These are phyloP conservation scores for Hylaeus anthracinus DNA, from an alignment of 1,140 invertebrate species.

Conservation along the genomic window DNA sequence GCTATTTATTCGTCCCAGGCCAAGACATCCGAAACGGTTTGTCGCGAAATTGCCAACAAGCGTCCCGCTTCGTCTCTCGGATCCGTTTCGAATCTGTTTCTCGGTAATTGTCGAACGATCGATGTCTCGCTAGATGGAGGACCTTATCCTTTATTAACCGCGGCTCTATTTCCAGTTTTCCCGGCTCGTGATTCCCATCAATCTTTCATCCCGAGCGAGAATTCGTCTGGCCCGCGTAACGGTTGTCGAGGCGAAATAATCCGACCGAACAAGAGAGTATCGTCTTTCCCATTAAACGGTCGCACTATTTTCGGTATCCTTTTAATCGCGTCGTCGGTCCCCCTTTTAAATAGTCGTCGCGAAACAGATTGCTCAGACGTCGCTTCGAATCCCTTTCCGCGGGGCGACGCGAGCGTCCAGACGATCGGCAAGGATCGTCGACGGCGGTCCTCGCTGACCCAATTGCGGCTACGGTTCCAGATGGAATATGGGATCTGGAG, in stretches of 20 bases:
- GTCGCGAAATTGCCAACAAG: no score
- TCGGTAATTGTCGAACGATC: not conserved
- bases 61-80: no score
- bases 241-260: not conserved
- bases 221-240: not conserved
- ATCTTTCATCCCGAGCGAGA: not conserved
- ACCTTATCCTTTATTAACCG: slow-evolving; percentile 4
- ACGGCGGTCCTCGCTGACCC: no score
- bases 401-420: no score
- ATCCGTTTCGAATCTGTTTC: not conserved
- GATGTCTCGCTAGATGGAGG: not conserved
- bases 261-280: not conserved
- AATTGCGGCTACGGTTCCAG: slow-evolving; percentile 48
- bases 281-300: slow-evolving; percentile 13
- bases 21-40: no score
- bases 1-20: no score
- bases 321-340: not conserved
- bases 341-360: not conserved
- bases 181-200: not conserved
- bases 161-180: not conserved
- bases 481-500: slow-evolving; percentile 81
- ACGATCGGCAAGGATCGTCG: no score
- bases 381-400: no score
- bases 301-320: not conserved
- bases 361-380: not conserved